Evolutionary conservation across 1,140 invertebrate species (phyloP).

Genomic region (Drosophila ironensis): DNA sequence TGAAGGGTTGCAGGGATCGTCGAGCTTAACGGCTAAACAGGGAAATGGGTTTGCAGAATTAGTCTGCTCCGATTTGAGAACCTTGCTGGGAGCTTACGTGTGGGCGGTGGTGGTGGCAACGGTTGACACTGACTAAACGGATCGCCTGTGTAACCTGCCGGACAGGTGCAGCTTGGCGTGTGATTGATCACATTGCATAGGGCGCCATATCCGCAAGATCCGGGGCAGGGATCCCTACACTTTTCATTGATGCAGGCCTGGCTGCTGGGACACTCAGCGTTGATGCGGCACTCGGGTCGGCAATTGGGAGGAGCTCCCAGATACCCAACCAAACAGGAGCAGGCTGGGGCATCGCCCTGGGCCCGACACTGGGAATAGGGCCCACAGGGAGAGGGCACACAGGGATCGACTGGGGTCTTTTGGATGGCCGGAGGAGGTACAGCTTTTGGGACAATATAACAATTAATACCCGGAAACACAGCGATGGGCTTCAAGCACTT

Average conservation of each 20-base stretch:
- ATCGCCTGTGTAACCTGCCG: constrained; percentile 87
- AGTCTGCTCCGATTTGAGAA: constrained; percentile 77
- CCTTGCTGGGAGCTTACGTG: constrained; percentile 52
- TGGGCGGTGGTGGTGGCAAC: constrained; percentile 82
- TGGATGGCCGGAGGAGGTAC: constrained; percentile 68
- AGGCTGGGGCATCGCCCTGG: constrained; percentile 85
- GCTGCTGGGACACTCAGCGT: constrained; percentile 87
- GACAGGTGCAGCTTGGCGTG: constrained; percentile 87
- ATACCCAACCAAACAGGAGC: constrained; percentile 86
- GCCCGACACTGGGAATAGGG: constrained; percentile 87
- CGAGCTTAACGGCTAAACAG: constrained; percentile 76
- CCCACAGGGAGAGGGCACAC: constrained; percentile 89
- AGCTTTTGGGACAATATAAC: constrained; percentile 32
- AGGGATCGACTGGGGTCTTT: constrained; percentile 84
- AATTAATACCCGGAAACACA: neutral
- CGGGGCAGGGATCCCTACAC: constrained; percentile 88
- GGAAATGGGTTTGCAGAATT: constrained; percentile 82
- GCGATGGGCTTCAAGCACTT: too few relatives aligned
- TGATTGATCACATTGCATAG: constrained; percentile 87
- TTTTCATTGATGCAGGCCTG: constrained; percentile 87
- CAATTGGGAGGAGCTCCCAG: constrained; percentile 88
- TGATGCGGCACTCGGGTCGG: constrained; percentile 88
- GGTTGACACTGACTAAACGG: constrained; percentile 85
- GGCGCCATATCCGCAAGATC: constrained; percentile 86
- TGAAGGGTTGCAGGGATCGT: constrained; percentile 86